Base-by-base conservation (phyloP, 2,113 vertebrate species). In the Pangasianodon gigas region DNA sequence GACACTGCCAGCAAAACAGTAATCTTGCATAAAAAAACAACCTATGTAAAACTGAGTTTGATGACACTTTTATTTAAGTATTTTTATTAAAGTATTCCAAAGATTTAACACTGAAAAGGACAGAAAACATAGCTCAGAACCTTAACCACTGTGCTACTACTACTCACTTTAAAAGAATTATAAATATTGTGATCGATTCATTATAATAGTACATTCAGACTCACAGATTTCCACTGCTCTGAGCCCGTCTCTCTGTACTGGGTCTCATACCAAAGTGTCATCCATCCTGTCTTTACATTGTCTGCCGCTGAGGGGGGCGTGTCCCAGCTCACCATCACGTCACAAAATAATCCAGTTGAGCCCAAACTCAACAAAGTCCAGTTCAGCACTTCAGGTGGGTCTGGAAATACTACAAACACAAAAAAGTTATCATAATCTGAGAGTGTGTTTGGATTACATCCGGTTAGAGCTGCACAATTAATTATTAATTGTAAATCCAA, bases 331-430 rank as follows among this genome's bases (percentile, higher is more conserved):
- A 99, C 91, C 93, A 97, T 93, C 32, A 98, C 95, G 90, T 99
- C 98, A 9, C 94, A 97, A 90, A 96, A 90, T 54, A 94, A 91
- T 26, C 96, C 94, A 0, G 96, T 96, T 29, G 96, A 86, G 90
- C 97, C 97, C 92, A 95, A 93, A 79, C 97, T 97, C 92, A 99
- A 94, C 89, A 98, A 88, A 32, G 96, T 97, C 98, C 98, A 99
- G 95, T 97, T 98, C 89, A 99, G 95, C 44, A 90, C 89, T 51
- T 96, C 85, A 5, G 98, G 98, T 41, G 89, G 89, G 82, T 93
- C 90, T 69, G 89, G 89, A 89, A 84, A 88, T 74, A 93, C 91
- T 92, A n/a, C 52, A 77, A 82, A 67, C 29, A 84, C 41, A 82
- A 41, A 46, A 46, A 48, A 18, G 14, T 37, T 84, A 60, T 11